Base-by-base conservation (phyloP, 2,113 vertebrate genomes). In the Dasyurus viverrinus region DNA sequence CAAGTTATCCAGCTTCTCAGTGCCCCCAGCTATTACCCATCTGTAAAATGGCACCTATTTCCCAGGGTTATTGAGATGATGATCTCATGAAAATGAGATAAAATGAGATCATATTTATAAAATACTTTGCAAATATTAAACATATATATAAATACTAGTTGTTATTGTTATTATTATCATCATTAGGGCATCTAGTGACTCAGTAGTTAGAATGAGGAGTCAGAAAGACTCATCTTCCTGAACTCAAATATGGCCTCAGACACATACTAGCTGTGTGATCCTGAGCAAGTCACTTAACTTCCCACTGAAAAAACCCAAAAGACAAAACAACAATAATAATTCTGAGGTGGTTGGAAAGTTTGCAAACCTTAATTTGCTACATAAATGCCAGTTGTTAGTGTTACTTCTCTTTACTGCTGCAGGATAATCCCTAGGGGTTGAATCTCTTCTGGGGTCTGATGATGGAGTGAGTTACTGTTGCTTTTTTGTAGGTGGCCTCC, bases 401-500 rank as follows among this genome's bases (percentile, higher is more conserved):
- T 16, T 68, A 36, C 30, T 68, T 84, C n/a, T 42, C 19, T 19
- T 42, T 84, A 19, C 68, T 84, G 6, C 68, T 42, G 16, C 3
- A 22, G 68, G 68, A 76, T 19, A 22, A 22, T 76, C 26, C 36
- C 36, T 5, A 3, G 55, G 2, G 91, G n/a, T 48, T 50, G 60
- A n/a, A 0, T 0, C 48, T 52, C 3, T 24, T 26, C 46, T 27
- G 0, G 3, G 8, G 12, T 57, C 14, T 30, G 19, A 48, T 50
- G 93, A 89, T 90, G 92, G 90, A 93, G 95, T 94, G 95, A 97
- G 91, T 96, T 95, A 93, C 96, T 96, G 68, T 94, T 54, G 76
- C 97, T 93, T 8, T 52, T 93, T 97, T 89, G 0, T 98, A 99
- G 99, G 98, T 99, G 30, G 99, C 99, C 19, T 98, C 99, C 90